phyloP scores from a whole-genome alignment of 2,888 invertebrate species.

The Thereva nobilitata region DNA sequence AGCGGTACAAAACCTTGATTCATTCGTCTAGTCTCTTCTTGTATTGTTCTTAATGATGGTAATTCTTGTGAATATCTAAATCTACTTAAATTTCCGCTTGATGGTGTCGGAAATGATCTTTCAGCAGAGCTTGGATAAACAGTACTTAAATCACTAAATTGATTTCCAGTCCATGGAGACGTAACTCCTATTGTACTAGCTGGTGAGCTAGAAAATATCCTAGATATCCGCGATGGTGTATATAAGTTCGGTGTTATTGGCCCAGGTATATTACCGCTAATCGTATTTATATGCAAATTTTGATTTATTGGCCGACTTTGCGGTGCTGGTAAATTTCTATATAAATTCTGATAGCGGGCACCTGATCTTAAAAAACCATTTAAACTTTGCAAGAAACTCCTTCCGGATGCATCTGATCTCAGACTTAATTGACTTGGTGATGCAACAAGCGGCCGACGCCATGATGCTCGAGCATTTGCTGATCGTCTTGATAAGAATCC shows the following conservation, averaged over 20 bases:
- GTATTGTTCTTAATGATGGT: slow-evolving; percentile 71
- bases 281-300: slow-evolving; percentile 55
- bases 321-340: slow-evolving; percentile 46
- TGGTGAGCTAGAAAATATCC: slow-evolving; percentile 69
- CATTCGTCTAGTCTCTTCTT: slow-evolving; percentile 67
- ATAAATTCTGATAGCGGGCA: slow-evolving; percentile 53
- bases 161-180: slow-evolving; percentile 70
- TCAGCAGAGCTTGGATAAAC: slow-evolving; percentile 81
- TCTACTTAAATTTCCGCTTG: slow-evolving; percentile 61
- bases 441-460: slow-evolving; percentile 68
- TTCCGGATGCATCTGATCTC: slow-evolving; percentile 68
- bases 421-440: slow-evolving; percentile 70
- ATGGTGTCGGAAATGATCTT: slow-evolving; percentile 76
- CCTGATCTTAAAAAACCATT: slow-evolving; percentile 53
- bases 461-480: slow-evolving; percentile 64
- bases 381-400: slow-evolving; percentile 60
- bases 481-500: slow-evolving; percentile 73
- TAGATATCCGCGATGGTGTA: slow-evolving; percentile 59
- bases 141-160: slow-evolving; percentile 82
- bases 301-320: slow-evolving; percentile 54
- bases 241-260: slow-evolving; percentile 51
- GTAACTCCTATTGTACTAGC: slow-evolving; percentile 64
- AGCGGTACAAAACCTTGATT: slow-evolving; percentile 65
- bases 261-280: slow-evolving; percentile 47
- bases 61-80: slow-evolving; percentile 72